These are phyloP conservation scores for Eurytoma californica DNA, from an alignment of 2,888 invertebrate species.

Conservation along the genomic window DNA sequence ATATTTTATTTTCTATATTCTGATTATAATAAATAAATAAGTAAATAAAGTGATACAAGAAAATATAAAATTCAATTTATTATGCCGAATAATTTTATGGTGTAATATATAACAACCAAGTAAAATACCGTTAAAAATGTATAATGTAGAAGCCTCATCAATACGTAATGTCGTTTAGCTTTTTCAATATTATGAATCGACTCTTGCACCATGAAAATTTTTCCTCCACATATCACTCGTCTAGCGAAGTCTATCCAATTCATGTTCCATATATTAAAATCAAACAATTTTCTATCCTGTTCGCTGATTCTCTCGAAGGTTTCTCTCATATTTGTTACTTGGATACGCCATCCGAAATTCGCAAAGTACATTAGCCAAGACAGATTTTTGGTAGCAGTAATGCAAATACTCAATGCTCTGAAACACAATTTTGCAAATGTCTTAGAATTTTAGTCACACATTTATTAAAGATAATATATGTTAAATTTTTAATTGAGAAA, in stretches of 20 bases:
- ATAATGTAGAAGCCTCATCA: constrained; percentile 2
- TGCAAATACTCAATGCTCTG: constrained; percentile 9
- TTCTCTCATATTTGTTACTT: constrained; percentile 56
- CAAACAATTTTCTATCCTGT: constrained; percentile 61
- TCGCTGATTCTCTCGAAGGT: constrained; percentile 59
- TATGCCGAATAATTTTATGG: neutral
- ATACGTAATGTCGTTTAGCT: neutral
- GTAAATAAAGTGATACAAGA: too few relatives aligned
- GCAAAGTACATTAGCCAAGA: constrained; percentile 30
- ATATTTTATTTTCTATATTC: too few relatives aligned
- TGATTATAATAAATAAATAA: too few relatives aligned
- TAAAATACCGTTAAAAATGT: neutral
- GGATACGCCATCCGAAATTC: constrained; percentile 56
- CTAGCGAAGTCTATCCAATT: constrained; percentile 56
- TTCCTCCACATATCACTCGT: neutral
- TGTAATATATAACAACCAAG: neutral
- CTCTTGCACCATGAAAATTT: neutral
- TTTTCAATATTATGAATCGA: neutral
- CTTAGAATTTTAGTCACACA: too few relatives aligned
- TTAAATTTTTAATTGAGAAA: too few relatives aligned
- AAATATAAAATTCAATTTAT: neutral
- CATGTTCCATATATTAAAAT: constrained; percentile 60
- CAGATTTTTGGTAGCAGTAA: neutral
- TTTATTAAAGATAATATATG: too few relatives aligned
- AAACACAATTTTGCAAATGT: neutral